A percentile compares a stretch with the other conserved stretches of the same genome.
Conservation (phyloP, 2,113 vertebrate species). For the Phrynosoma blainvillii region DNA sequence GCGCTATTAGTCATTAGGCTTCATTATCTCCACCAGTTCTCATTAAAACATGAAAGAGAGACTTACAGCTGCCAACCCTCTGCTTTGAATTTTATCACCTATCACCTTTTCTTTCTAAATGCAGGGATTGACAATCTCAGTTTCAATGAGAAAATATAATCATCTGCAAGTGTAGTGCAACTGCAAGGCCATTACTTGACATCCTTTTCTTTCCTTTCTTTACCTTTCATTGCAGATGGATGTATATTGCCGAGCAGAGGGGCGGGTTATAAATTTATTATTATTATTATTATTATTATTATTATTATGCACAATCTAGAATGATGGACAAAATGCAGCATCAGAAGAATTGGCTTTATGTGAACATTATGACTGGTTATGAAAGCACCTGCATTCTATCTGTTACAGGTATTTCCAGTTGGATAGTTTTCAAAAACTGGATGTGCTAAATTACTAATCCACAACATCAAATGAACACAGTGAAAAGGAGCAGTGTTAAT, state of each 20-base stretch:
- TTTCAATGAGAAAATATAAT: slow-evolving; percentile 10
- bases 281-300: too few species aligned
- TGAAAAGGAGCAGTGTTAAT: too few species aligned
- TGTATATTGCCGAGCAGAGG: too few species aligned
- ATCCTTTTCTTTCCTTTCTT: neutral
- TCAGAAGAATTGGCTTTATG: neutral
- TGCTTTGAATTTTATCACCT: slow-evolving; percentile 23
- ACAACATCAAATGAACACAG: neutral
- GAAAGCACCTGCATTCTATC: neutral
- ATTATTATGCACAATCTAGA: neutral
- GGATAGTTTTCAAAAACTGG: neutral
- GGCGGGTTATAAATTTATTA: too few species aligned
- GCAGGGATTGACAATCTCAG: neutral
- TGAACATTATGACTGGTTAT: neutral
- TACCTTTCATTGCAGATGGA: neutral
- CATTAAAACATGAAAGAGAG: neutral
- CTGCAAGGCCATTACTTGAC: too few species aligned
- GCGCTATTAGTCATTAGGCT: slow-evolving; percentile 27
- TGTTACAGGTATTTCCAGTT: neutral
- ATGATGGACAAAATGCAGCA: neutral
- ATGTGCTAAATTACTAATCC: neutral
- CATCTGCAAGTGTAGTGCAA: neutral
- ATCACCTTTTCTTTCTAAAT: slow-evolving; percentile 3
- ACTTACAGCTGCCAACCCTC: slow-evolving; percentile 26
- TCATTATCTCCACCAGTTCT: slow-evolving; percentile 32